Evolutionary conservation across 2,113 vertebrate species (phyloP).

Genomic region (Haliaeetus leucogaster): DNA sequence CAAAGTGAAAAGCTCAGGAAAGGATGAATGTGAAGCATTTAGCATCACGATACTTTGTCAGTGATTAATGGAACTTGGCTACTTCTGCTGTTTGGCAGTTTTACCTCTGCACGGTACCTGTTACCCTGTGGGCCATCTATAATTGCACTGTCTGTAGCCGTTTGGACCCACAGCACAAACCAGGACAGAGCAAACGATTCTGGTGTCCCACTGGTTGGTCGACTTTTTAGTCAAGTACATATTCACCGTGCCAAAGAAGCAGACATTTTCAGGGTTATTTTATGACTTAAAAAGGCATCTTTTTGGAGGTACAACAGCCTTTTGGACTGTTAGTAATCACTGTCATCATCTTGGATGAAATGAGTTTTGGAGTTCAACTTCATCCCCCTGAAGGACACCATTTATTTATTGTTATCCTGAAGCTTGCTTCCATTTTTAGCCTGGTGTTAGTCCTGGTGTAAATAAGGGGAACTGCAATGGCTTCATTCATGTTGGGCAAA

Average conservation of each 20-base stretch:
- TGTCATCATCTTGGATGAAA: not conserved
- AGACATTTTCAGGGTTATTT: not conserved
- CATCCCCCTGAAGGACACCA: not conserved
- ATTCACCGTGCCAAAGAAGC: not conserved
- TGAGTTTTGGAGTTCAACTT: not conserved
- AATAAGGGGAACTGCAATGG: not conserved
- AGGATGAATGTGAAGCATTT: slow-evolving; percentile 7
- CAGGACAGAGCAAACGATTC: not conserved
- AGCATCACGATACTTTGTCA: slow-evolving; percentile 2
- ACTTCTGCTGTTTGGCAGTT: slow-evolving; percentile 18
- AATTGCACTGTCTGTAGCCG: not conserved
- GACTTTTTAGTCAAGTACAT: not conserved
- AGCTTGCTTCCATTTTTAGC: not conserved
- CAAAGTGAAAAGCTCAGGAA: not conserved
- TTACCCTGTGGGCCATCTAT: not conserved
- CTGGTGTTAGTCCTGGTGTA: not conserved
- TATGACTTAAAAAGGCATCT: not conserved
- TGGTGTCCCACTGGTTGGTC: not conserved
- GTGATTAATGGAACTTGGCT: slow-evolving; percentile 37
- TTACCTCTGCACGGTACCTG: not conserved
- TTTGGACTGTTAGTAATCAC: not conserved
- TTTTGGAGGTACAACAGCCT: not conserved
- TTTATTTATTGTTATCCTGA: not conserved
- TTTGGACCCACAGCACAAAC: not conserved
- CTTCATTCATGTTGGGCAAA: not conserved